Percentiles rank a stretch among this genome's conserved stretches.
These are phyloP conservation scores for Silurus asotus DNA, from an alignment of 2,113 vertebrate genomes.

Conservation along the genomic window DNA sequence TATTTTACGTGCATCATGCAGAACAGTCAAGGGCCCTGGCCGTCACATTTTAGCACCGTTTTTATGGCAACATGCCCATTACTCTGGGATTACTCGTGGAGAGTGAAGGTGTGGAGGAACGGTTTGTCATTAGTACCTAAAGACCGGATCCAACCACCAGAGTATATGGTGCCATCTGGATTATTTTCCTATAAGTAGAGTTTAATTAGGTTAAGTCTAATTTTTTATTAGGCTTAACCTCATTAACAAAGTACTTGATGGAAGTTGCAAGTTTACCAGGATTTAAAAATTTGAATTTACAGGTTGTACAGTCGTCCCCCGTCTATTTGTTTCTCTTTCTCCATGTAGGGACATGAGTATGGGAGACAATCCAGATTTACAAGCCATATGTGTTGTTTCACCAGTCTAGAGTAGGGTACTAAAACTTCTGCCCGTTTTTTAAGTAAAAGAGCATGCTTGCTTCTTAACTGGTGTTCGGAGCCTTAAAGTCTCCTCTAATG, in stretches of 20 bases:
- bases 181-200: background rate
- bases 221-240: background rate
- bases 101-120: slow-evolving; percentile 58
- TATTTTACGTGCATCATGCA: slow-evolving; percentile 56
- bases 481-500: background rate
- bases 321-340: background rate
- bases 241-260: background rate
- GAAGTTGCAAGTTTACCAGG: background rate
- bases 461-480: background rate
- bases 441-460: background rate
- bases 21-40: slow-evolving; percentile 50
- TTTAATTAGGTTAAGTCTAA: slow-evolving; percentile 23
- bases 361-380: no score
- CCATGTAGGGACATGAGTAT: background rate
- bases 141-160: slow-evolving; percentile 14
- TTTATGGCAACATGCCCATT: slow-evolving; percentile 67
- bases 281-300: background rate
- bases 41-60: slow-evolving; percentile 58
- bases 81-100: slow-evolving; percentile 56
- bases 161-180: slow-evolving; percentile 28
- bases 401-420: background rate
- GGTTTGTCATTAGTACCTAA: slow-evolving; percentile 53
- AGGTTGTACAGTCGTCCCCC: background rate
- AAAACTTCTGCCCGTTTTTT: background rate
- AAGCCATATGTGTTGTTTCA: background rate